Evolutionary conservation across 2,797 vertebrate species (phyloP).

Genomic region (Pteronotus mesoamericanus): DNA sequence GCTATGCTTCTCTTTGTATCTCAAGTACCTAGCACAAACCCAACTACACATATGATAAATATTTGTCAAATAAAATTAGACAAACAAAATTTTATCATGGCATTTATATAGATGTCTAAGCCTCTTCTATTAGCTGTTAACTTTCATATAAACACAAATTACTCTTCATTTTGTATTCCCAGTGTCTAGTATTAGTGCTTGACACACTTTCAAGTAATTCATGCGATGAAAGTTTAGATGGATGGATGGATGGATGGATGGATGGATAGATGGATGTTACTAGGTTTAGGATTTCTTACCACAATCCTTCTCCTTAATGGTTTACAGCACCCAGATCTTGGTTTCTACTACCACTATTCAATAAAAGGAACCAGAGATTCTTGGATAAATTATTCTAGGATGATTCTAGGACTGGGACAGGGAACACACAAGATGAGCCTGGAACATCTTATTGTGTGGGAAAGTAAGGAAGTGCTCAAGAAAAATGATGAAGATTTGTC

Average conservation of each 20-base stretch:
- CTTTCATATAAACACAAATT: neutral
- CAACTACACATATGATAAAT: neutral
- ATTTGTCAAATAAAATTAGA: slow-evolving; percentile 10
- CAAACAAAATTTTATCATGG: neutral
- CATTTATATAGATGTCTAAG: neutral
- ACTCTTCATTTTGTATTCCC: neutral
- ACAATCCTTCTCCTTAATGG: neutral
- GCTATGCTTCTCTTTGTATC: neutral
- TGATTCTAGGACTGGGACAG: neutral
- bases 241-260: neutral
- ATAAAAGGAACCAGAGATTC: neutral
- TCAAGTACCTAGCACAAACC: neutral
- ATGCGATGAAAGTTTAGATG: neutral
- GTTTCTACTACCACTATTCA: neutral
- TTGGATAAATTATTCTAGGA: neutral
- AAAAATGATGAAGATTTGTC: neutral
- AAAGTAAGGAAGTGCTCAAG: neutral
- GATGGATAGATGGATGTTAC: neutral
- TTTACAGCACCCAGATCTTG: neutral
- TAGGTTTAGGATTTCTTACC: neutral
- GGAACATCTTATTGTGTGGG: neutral
- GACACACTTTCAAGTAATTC: neutral
- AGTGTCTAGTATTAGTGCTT: neutral
- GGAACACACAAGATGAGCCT: neutral
- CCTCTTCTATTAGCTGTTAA: neutral